phyloP scores from a whole-genome alignment of 2,888 invertebrate genomes.

The Rotaria sp. region DNA sequence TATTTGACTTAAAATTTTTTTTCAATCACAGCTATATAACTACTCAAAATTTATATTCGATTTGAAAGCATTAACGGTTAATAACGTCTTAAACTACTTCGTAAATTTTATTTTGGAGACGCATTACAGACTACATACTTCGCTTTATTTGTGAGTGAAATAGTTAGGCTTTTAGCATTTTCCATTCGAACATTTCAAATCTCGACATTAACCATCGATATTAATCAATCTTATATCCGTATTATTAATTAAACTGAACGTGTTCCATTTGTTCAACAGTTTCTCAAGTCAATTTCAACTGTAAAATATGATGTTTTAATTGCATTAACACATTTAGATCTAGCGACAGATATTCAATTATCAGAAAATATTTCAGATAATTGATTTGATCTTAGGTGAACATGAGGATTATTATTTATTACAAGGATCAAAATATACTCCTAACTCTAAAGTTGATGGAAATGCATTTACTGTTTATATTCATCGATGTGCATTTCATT shows the following conservation, averaged over 20 bases:
- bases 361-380: background rate
- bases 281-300: background rate
- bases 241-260: background rate
- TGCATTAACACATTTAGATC: background rate
- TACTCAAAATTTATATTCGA: no score
- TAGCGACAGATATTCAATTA: background rate
- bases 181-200: no score
- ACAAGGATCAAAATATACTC: background rate
- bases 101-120: no score
- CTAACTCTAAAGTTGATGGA: background rate
- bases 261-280: background rate
- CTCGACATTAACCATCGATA: background rate
- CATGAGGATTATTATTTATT: background rate
- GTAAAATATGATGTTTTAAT: background rate
- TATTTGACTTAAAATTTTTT: no score
- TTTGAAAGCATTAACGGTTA: no score
- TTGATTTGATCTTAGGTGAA: background rate
- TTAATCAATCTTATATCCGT: background rate
- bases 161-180: no score
- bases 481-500: background rate
- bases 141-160: no score
- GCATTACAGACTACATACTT: no score
- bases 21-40: no score
- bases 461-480: background rate
- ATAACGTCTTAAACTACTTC: no score